Percentiles rank a stretch among this genome's conserved stretches.
These are phyloP conservation scores for Diarsia rubi DNA, from an alignment of 2,888 invertebrate species.

Conservation along the genomic window DNA sequence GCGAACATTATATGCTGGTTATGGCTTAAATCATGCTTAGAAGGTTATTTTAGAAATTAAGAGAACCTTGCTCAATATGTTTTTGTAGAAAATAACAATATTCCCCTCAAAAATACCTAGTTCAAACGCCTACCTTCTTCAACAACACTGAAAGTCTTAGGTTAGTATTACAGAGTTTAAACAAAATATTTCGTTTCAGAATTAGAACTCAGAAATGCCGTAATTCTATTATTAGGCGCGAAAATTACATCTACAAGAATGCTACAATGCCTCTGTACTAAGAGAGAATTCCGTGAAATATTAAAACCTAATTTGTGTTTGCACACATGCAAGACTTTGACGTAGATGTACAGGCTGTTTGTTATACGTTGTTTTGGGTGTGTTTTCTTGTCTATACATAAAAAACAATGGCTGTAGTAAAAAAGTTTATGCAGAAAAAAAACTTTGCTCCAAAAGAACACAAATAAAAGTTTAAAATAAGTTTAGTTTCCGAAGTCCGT, in stretches of 20 bases:
- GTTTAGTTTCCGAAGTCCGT: too few relatives aligned
- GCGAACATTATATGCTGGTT: not conserved
- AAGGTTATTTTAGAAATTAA: not conserved
- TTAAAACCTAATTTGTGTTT: constrained; percentile 73
- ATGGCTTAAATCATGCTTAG: not conserved
- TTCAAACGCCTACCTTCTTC: constrained; percentile 1
- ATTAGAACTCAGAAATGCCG: constrained; percentile 31
- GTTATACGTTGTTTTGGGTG: constrained; percentile 9
- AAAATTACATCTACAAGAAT: constrained; percentile 60
- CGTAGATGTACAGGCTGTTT: constrained; percentile 23
- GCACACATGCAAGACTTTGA: constrained; percentile 30
- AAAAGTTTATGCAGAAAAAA: too few relatives aligned
- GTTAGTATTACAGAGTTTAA: constrained; percentile 30
- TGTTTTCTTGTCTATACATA: not conserved
- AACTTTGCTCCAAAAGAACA: too few relatives aligned
- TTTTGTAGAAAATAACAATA: not conserved
- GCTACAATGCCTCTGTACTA: constrained; percentile 42
- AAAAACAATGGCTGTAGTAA: too few relatives aligned
- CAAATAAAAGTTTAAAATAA: too few relatives aligned
- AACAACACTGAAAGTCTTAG: constrained; percentile 18
- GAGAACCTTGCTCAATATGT: not conserved
- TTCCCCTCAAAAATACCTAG: constrained; percentile 9
- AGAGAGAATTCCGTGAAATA: constrained; percentile 67
- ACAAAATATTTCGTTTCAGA: constrained; percentile 48
- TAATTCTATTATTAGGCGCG: constrained; percentile 53